Evolutionary conservation across 1,140 invertebrate species (phyloP), one percentile per base, ranked within the genome.

Genomic region (Hydropsyche tenuis): DNA sequence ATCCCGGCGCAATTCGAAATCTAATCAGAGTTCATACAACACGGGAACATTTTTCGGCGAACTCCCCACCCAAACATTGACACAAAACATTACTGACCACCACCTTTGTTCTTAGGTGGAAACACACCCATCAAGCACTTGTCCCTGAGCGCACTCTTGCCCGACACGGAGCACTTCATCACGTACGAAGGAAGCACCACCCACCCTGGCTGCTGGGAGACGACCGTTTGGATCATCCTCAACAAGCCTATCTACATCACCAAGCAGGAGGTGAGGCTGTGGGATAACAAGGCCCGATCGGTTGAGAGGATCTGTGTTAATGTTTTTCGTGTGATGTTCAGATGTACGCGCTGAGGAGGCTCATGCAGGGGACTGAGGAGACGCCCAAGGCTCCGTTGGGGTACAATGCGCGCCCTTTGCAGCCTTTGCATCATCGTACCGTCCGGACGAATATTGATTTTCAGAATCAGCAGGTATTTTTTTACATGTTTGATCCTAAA

Each of bases 161-260:
- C 96, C 22, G 90, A 93, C 78, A 97, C 95, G 3, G 90, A 92
- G 75, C 91, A 94, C 78, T 98, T 96, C 84, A 95, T 98, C 85
- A 98, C 96, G n/a, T 98, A 98, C 83, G 96, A 98, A 83, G 96
- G 96, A n/a, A 97, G 95, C 60, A 94, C 95, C 30, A 98, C 96
- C 68, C 95, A 95, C 86, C 96, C 96, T 2, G 94, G 93, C 22
- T 96, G 94, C 83, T 95, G 94, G 91, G 94, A 96, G 83, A 96
- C 93, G 16, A 92, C 93, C 9, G 94, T 96, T 43, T 98, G 96
- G 96, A 90, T 98, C 77, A 93, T 98, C 76, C 89, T 97, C 82
- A 98, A 98, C 86, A 96, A 96, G 85, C 96, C 96, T 56, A 95
- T 98, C 82, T 98, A 98, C 87, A 95, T 96, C 80, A 95, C 93